phyloP scores from a whole-genome alignment of 2,113 vertebrate species.

The Saccopteryx leptura region DNA sequence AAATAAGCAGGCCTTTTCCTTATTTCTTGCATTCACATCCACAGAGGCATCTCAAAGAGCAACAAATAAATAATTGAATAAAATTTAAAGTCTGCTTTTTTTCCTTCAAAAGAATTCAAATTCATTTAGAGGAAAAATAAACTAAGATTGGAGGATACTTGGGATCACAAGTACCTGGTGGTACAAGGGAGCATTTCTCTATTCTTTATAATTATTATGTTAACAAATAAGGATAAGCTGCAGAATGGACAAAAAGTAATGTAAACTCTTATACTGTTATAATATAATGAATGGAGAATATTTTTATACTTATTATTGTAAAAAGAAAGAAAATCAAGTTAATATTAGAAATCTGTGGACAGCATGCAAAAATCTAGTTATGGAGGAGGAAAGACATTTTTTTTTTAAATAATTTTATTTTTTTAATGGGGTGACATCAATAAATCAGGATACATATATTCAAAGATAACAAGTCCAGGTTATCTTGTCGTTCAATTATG shows the following conservation, averaged over 20 bases:
- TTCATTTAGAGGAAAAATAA: slow-evolving; percentile 14
- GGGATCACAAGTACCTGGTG: background rate
- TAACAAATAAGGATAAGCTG: slow-evolving; percentile 35
- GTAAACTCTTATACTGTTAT: background rate
- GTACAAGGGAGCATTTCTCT: background rate
- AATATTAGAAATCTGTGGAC: slow-evolving; percentile 24
- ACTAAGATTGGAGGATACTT: background rate
- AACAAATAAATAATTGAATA: background rate
- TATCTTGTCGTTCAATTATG: too few species aligned
- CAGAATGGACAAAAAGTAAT: background rate
- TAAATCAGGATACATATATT: too few species aligned
- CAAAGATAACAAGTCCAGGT: too few species aligned
- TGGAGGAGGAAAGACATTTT: fast-evolving
- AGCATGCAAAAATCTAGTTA: slow-evolving; percentile 53
- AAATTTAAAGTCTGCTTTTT: background rate
- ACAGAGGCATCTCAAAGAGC: background rate
- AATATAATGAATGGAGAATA: background rate
- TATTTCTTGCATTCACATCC: background rate
- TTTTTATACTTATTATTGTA: slow-evolving; percentile 58
- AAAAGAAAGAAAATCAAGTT: slow-evolving; percentile 74
- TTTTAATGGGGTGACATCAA: too few species aligned
- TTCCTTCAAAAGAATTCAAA: slow-evolving; percentile 20
- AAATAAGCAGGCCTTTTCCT: background rate
- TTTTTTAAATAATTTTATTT: too few species aligned
- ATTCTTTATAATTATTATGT: background rate